Base-by-base conservation (phyloP, 2,888 invertebrate genomes). In the Drosophila mimica region DNA sequence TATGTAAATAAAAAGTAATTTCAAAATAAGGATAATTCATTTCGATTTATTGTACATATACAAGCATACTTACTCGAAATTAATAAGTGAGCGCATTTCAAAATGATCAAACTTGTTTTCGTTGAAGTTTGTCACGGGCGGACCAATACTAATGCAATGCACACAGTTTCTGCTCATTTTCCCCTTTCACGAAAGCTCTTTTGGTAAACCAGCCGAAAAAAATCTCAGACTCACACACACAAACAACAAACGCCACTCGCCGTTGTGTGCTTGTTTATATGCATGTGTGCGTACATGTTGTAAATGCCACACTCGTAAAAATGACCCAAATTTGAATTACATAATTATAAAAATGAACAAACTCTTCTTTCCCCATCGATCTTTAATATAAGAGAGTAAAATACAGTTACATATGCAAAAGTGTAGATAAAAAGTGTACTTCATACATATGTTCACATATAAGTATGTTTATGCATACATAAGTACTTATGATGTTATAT, bases 141-240 rank as follows among this genome's bases (percentile, higher is more conserved):
- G 17, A 76, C 77, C 31, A 77, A 81, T 67, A 77, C 78, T 17
- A 67, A 54, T 53, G 53, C 54, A 70, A 46, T 54, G 70, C 52
- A 61, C 57, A 68, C 66, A 73, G 80, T 70, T 78, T 77, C 73
- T 76, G 59, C 83, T 85, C 77, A 79, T 77, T 88, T 77, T 83
- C 83, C 83, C 88, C 88, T 84, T 88, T 84, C 83, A 84, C 88
- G 81, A 84, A 84, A 84, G 83, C 83, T 84, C 83, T 88, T 85
- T 81, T 80, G 64, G 68, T 69, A 79, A 84, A 82, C 83, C 88
- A 80, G 74, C 79, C 70, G 38, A 54, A 54, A 76, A 77, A 82
- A 85, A 83, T 83, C 83, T 81, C 81, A 83, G 70, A 83, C 57
- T 68, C 70, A 75, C 71, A 73, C 70, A 66, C 70, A 46, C 46